These are phyloP conservation scores for Onchidella celtica DNA, from an alignment of 2,888 invertebrate genomes.

Conservation along the genomic window DNA sequence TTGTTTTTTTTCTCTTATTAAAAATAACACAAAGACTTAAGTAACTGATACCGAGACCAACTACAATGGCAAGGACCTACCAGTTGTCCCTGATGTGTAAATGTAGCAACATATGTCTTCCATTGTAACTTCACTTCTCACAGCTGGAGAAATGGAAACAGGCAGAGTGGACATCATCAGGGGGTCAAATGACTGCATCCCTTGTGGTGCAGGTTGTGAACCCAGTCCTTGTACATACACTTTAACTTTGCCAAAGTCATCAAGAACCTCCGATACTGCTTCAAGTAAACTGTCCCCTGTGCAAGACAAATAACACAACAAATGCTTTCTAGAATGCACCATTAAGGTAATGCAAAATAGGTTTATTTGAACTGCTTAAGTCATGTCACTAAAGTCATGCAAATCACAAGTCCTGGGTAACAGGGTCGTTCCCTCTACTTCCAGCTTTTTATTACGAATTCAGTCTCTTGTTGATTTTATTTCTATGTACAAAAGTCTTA, in stretches of 20 bases:
- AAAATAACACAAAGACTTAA: no score
- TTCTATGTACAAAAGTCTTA: no score
- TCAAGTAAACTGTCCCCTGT: slow-evolving; percentile 63
- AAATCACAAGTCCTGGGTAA: no score
- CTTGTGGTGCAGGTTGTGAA: slow-evolving; percentile 50
- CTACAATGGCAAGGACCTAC: slow-evolving; percentile 59
- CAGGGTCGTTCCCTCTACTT: no score
- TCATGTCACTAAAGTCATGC: no score
- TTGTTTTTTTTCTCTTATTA: no score
- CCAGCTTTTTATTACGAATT: no score
- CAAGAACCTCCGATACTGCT: slow-evolving; percentile 63
- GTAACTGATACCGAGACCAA: no score
- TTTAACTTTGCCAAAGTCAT: slow-evolving; percentile 57
- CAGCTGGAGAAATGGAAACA: slow-evolving; percentile 51
- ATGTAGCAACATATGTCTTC: slow-evolving; percentile 88
- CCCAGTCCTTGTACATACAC: slow-evolving; percentile 61
- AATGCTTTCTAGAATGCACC: background rate
- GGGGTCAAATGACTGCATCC: slow-evolving; percentile 60
- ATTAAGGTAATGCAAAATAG: background rate
- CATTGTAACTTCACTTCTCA: slow-evolving; percentile 53
- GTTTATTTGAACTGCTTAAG: background rate
- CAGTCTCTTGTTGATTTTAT: no score
- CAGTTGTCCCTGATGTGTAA: slow-evolving; percentile 88
- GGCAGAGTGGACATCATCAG: slow-evolving; percentile 57
- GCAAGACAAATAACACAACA: background rate